Conservation (phyloP, 2,888 invertebrate species). For the Macrostomum cliftonense region DNA sequence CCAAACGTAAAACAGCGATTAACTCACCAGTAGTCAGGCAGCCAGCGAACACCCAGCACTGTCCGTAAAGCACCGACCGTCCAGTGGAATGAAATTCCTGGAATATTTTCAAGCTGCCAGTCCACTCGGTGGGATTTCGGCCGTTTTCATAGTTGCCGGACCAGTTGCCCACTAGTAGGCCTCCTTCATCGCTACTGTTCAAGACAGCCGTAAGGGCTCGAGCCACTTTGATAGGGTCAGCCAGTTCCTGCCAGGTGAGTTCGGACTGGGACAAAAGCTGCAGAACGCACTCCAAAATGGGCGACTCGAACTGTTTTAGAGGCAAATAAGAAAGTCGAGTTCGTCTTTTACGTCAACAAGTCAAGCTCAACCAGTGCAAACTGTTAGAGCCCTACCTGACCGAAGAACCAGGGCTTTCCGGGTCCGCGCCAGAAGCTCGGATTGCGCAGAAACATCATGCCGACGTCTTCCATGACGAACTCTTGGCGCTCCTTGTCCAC, state of each 20-base stretch:
- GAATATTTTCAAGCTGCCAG: slow-evolving; percentile 64
- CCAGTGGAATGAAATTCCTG: slow-evolving; percentile 61
- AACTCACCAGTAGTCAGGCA: slow-evolving; percentile 52
- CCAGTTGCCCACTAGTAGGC: slow-evolving; percentile 71
- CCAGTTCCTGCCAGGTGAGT: slow-evolving; percentile 7
- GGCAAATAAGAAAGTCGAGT: too few relatives aligned
- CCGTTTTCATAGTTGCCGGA: slow-evolving; percentile 65
- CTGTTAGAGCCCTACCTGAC: too few relatives aligned
- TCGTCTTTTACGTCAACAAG: too few relatives aligned
- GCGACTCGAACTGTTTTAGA: slow-evolving; percentile 18
- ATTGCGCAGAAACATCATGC: too few relatives aligned
- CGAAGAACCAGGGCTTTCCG: too few relatives aligned
- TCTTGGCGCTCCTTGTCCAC: too few relatives aligned
- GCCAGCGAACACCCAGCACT: slow-evolving; percentile 80
- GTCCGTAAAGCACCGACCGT: slow-evolving; percentile 58
- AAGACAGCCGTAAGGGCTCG: slow-evolving; percentile 21
- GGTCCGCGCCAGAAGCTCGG: too few relatives aligned
- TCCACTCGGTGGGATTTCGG: slow-evolving; percentile 68
- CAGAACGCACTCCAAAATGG: slow-evolving; percentile 16
- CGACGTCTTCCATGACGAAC: too few relatives aligned
- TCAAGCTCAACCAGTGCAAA: too few relatives aligned
- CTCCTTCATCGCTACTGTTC: slow-evolving; percentile 59
- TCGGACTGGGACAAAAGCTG: slow-evolving; percentile 13
- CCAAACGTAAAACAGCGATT: not conserved
- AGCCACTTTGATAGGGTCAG: slow-evolving; percentile 12